These are phyloP conservation scores for Salminus brasiliensis DNA, from an alignment of 2,113 vertebrate species.

Conservation along the genomic window DNA sequence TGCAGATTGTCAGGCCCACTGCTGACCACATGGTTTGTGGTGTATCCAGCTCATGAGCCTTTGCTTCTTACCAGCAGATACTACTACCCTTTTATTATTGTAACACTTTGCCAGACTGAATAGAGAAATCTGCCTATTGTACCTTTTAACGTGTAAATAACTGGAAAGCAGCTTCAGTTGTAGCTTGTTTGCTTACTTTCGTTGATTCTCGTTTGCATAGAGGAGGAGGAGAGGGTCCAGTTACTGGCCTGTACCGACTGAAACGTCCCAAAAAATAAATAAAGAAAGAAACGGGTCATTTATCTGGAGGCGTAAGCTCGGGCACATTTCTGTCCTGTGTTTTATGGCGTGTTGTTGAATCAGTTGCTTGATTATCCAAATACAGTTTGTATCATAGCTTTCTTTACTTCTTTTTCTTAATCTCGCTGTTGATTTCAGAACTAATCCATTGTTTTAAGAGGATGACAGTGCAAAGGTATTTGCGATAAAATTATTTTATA, in stretches of 20 bases:
- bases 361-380: background rate
- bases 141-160: background rate
- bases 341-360: background rate
- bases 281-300: background rate
- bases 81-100: background rate
- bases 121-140: background rate
- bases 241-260: background rate
- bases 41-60: background rate
- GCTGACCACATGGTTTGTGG: background rate
- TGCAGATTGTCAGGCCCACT: background rate
- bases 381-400: slow-evolving; percentile 7
- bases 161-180: background rate
- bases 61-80: background rate
- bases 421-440: slow-evolving; percentile 39
- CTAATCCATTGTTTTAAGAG: slow-evolving; percentile 41
- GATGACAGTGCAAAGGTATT: slow-evolving; percentile 54
- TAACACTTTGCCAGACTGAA: background rate
- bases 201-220: background rate
- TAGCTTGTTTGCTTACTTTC: background rate
- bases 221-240: background rate
- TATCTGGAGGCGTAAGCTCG: background rate
- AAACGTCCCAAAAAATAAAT: background rate
- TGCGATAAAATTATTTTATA: slow-evolving; percentile 66
- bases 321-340: background rate
- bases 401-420: slow-evolving; percentile 19